Evolutionary conservation across 92 coral and sea anemone genomes (phyloP).

Genomic region (Metridium senile): DNA sequence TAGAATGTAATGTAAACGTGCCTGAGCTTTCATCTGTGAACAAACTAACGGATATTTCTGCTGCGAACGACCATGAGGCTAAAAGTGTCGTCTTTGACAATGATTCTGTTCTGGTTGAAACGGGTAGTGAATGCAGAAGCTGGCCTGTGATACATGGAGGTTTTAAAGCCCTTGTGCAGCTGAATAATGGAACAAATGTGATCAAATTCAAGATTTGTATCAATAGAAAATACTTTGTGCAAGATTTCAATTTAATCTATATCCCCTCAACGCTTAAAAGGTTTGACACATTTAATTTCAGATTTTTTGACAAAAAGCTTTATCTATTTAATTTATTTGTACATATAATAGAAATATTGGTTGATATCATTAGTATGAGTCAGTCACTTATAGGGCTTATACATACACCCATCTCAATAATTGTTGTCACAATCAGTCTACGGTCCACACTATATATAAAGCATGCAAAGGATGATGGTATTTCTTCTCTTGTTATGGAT

Average conservation of each 20-base stretch:
- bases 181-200: constrained; percentile 65
- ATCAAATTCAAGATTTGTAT: constrained; percentile 43
- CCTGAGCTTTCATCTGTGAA: background rate
- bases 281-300: no score
- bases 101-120: constrained; percentile 45
- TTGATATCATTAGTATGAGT: no score
- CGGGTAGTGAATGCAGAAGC: constrained; percentile 33
- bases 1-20: constrained; percentile 52
- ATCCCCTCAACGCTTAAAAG: constrained; percentile 52
- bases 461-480: no score
- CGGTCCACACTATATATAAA: no score
- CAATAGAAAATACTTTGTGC: constrained; percentile 15
- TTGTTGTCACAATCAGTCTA: no score
- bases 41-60: background rate
- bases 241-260: constrained; percentile 49
- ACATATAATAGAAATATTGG: no score
- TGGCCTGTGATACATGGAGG: constrained; percentile 79
- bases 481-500: no score
- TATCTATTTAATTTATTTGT: no score
- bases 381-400: no score
- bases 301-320: no score
- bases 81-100: background rate
- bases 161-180: constrained; percentile 74
- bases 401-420: no score
- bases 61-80: background rate